phyloP scores from a whole-genome alignment of 2,113 vertebrate species.

The Chloropsis hardwickii region DNA sequence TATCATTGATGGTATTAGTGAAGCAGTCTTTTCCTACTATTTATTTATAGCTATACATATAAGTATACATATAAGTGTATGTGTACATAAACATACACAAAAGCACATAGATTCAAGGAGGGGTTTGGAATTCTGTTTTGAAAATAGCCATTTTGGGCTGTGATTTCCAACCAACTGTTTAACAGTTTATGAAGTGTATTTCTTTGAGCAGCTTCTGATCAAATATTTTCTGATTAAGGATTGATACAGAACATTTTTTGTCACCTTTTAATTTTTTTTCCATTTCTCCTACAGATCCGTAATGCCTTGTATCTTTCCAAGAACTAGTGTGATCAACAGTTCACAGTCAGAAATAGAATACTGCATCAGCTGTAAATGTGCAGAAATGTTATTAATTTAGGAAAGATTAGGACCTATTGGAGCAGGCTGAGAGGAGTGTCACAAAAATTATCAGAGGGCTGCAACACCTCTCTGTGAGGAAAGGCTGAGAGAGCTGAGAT shows the following conservation, averaged over 20 bases:
- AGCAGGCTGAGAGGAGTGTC: not conserved
- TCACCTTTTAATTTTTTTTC: not conserved
- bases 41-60: not conserved
- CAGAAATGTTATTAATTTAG: not conserved
- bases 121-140: not conserved
- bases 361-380: not conserved
- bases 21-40: not conserved
- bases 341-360: not conserved
- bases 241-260: not conserved
- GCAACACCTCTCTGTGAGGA: not conserved
- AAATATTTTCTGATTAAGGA: not conserved
- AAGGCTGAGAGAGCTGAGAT: not conserved
- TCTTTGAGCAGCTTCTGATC: not conserved
- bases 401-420: not conserved
- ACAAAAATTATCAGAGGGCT: rapidly evolving
- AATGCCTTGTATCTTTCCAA: not conserved
- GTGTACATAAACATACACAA: not conserved
- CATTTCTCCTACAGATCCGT: not conserved
- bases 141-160: not conserved
- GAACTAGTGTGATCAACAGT: not conserved
- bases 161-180: not conserved
- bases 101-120: not conserved
- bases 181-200: not conserved
- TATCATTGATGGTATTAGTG: not conserved
- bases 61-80: not conserved